Percentiles rank a stretch among this genome's conserved stretches.
Conservation (phyloP, 2,113 vertebrate genomes). For the Chrysemys picta region DNA sequence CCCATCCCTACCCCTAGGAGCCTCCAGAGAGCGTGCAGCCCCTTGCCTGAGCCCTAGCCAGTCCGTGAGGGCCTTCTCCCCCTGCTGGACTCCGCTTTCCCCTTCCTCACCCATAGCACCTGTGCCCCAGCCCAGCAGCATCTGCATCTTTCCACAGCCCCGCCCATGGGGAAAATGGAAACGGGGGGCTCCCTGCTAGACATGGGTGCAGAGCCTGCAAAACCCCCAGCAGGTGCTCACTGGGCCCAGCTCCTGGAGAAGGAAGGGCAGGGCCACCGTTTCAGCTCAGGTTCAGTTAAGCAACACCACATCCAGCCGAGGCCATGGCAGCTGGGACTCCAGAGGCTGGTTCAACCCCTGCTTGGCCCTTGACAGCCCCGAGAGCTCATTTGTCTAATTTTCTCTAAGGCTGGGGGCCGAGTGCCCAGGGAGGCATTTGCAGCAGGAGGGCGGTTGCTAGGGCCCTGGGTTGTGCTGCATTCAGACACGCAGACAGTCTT, state of each 20-base stretch:
- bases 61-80: too few relatives aligned
- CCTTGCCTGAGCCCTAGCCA: not conserved
- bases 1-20: too few relatives aligned
- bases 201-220: not conserved
- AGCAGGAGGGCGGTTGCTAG: conserved; percentile 73
- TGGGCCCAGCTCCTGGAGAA: not conserved
- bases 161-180: not conserved
- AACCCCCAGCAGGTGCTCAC: not conserved
- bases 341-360: not conserved
- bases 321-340: not conserved
- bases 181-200: too few relatives aligned
- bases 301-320: not conserved
- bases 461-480: conserved; percentile 67
- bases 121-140: too few relatives aligned
- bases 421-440: conserved; percentile 38
- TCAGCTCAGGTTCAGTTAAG: not conserved
- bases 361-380: not conserved
- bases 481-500: conserved; percentile 80
- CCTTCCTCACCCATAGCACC: not conserved
- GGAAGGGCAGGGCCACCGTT: not conserved
- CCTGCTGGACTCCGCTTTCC: too few relatives aligned
- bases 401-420: conserved; percentile 67
- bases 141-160: not conserved
- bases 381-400: conserved; percentile 74
- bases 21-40: not conserved